Evolutionary conservation across 2,113 vertebrate genomes (phyloP), one percentile per base, ranked within the genome.

Genomic region (Neogale vison): DNA sequence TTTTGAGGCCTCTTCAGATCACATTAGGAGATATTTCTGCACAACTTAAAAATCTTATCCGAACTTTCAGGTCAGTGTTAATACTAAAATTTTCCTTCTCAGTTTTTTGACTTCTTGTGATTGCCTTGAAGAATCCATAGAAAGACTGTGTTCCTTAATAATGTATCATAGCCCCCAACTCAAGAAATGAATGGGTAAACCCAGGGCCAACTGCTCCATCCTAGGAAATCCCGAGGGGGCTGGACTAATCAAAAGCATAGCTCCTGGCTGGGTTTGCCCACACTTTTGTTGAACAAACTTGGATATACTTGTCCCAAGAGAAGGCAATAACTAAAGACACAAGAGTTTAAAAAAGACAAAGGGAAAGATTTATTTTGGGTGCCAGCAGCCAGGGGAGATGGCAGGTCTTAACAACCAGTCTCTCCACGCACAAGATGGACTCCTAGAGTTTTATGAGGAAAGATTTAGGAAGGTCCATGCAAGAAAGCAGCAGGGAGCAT

Each of bases 51-150:
- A 99, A 98, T 95, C 99, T 99, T 95, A 98, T 99, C 90, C 99
- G 98, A 98, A 99, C 99, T 24, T 99, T 99, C 98, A 99, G 98
- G 99, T 99, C 94, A 99, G 99, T 99, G 24, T 86, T 72, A 65
- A 76, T 77, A 67, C 61, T 90, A 23, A 1, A 0, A 36, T 94
- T 93, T 95, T 95, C 63, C 12, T 92, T 92, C 52, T 96, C 14
- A 45, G 17, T 96, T 96, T 94, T 97, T 84, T 93, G 31, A 55
- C n/a, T 65, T 31, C n/a, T 36, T 23, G 55, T 79, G 47, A 50
- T 76, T 88, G 12, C 67, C 74, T 74, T 90, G 63, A 17, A 80
- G 61, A 94, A 81, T 88, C 47, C 31, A 59, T 57, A 47, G 31
- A 26, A 79, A 84, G 50, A 80, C 71, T 36, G 42, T 76, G 72